These are phyloP conservation scores for Remorina albescens DNA, from an alignment of 2,797 vertebrate genomes.

Conservation along the genomic window DNA sequence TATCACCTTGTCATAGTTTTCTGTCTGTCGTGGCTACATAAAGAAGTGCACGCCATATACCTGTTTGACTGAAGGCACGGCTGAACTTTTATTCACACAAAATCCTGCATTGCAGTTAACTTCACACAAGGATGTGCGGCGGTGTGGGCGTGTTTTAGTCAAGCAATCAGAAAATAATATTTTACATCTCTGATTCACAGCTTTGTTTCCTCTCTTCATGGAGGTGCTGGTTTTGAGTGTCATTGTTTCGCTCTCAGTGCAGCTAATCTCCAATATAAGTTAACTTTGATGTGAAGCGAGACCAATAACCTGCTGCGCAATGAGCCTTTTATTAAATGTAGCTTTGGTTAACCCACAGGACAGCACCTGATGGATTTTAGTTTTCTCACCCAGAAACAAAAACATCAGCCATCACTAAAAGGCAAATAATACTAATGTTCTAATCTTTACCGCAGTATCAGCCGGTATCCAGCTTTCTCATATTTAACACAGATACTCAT, in stretches of 20 bases:
- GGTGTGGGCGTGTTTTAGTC: too few relatives aligned
- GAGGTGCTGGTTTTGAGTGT: constrained; percentile 55
- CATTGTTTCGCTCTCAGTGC: constrained; percentile 45
- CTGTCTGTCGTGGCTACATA: too few relatives aligned
- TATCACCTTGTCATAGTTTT: too few relatives aligned
- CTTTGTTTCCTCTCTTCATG: too few relatives aligned
- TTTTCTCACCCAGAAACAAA: constrained; percentile 41
- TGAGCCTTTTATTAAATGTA: constrained; percentile 52
- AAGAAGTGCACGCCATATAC: too few relatives aligned
- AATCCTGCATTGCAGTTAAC: too few relatives aligned
- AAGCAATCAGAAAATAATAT: too few relatives aligned
- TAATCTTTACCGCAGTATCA: constrained; percentile 43
- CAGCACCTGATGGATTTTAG: constrained; percentile 50
- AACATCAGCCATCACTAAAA: constrained; percentile 30
- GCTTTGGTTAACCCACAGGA: constrained; percentile 44
- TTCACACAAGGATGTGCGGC: too few relatives aligned
- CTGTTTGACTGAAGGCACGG: too few relatives aligned
- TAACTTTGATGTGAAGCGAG: constrained; percentile 40
- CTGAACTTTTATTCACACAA: too few relatives aligned
- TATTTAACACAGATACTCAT: constrained; percentile 41
- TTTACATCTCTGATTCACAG: too few relatives aligned
- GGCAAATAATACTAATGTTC: constrained; percentile 31
- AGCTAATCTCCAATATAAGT: constrained; percentile 56
- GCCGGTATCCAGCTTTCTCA: constrained; percentile 31
- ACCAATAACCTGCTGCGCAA: constrained; percentile 32